Conservation (phyloP, 2,797 vertebrate species). For the Cryptoprocta ferox region DNA sequence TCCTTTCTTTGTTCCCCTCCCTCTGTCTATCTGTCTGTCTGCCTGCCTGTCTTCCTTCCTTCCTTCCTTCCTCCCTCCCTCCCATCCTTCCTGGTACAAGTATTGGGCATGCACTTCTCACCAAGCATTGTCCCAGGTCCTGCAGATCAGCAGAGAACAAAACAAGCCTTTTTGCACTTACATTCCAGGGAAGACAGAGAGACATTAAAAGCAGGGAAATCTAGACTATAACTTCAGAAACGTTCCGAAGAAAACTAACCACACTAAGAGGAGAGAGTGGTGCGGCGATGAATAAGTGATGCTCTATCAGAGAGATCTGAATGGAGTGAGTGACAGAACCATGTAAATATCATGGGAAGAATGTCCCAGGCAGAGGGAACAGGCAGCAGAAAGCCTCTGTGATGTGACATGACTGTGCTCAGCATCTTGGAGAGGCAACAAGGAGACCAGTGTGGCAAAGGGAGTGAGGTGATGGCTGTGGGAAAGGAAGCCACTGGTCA, state of each 20-base stretch:
- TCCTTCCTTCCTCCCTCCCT: accelerated
- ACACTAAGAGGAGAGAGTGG: neutral
- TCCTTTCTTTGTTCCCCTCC: neutral
- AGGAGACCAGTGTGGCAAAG: neutral
- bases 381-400: neutral
- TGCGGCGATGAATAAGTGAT: neutral
- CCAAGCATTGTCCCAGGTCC: neutral
- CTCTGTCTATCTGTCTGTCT: neutral
- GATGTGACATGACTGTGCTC: neutral
- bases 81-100: neutral
- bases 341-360: neutral
- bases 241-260: neutral
- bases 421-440: neutral
- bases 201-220: neutral
- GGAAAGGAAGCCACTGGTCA: neutral
- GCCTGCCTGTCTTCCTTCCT: neutral
- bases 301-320: neutral
- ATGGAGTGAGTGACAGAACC: neutral
- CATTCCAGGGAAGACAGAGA: neutral
- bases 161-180: neutral
- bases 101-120: neutral
- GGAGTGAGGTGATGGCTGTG: accelerated
- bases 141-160: neutral
- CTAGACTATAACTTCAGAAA: neutral
- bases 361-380: neutral